A percentile compares a stretch with the other conserved stretches of the same genome.
These are phyloP conservation scores for Sinonovacula constricta DNA, from an alignment of 1,140 invertebrate genomes.

Conservation along the genomic window DNA sequence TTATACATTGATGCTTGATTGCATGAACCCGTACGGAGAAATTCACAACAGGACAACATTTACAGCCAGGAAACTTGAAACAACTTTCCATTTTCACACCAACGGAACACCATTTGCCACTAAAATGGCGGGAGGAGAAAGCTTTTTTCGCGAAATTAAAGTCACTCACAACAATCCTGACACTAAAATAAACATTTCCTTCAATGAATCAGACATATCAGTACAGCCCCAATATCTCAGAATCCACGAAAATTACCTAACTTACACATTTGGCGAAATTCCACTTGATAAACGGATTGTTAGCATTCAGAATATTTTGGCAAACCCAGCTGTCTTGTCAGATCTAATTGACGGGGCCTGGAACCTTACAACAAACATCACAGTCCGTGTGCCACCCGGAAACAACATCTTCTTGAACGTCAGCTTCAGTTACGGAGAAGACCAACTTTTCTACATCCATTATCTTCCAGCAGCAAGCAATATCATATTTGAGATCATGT, in stretches of 20 bases:
- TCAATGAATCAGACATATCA: background rate
- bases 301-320: slow-evolving; percentile 52
- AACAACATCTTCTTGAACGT: slow-evolving; percentile 65
- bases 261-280: slow-evolving; percentile 38
- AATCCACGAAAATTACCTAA: slow-evolving; percentile 59
- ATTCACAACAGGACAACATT: slow-evolving; percentile 43
- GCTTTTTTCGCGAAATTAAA: slow-evolving; percentile 39
- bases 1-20: slow-evolving; percentile 47
- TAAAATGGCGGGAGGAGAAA: slow-evolving; percentile 33
- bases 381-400: slow-evolving; percentile 59
- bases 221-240: slow-evolving; percentile 7
- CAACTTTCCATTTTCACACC: slow-evolving; percentile 46
- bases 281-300: slow-evolving; percentile 55
- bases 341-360: slow-evolving; percentile 54
- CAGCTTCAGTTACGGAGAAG: slow-evolving; percentile 63
- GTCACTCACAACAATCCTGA: slow-evolving; percentile 18
- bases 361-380: slow-evolving; percentile 64
- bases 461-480: slow-evolving; percentile 37
- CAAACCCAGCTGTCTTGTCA: slow-evolving; percentile 53
- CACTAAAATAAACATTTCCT: background rate
- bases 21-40: slow-evolving; percentile 58
- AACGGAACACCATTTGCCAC: slow-evolving; percentile 39
- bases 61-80: slow-evolving; percentile 45
- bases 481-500: slow-evolving; percentile 56
- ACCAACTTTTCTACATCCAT: slow-evolving; percentile 63